Evolutionary conservation across 2,797 vertebrate genomes (phyloP).

Genomic region (Danio choprae): DNA sequence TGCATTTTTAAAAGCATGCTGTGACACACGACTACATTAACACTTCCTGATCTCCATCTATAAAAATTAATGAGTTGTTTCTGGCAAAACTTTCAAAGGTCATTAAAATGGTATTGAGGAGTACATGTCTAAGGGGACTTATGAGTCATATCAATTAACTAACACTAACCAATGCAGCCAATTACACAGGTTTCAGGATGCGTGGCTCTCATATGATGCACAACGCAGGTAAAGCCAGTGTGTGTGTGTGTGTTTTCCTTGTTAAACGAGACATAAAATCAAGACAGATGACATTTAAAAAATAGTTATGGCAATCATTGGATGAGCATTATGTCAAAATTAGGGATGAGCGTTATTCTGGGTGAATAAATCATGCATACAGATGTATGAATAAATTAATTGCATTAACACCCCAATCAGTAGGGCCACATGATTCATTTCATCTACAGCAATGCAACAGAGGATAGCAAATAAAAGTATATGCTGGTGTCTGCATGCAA

Average conservation of each 20-base stretch:
- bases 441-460: constrained; percentile 25
- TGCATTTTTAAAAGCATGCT: constrained; percentile 21
- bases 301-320: constrained; percentile 43
- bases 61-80: constrained; percentile 55
- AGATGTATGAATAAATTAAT: constrained; percentile 50
- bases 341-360: constrained; percentile 32
- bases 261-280: constrained; percentile 46
- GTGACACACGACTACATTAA: constrained; percentile 31
- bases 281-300: constrained; percentile 60
- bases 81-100: constrained; percentile 55
- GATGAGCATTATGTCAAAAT: constrained; percentile 46
- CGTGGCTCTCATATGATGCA: constrained; percentile 24
- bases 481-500: no score
- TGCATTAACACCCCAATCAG: constrained; percentile 27
- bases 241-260: constrained; percentile 14
- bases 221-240: constrained; percentile 4
- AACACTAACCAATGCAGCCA: constrained; percentile 41
- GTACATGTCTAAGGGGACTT: constrained; percentile 51
- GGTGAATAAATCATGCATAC: constrained; percentile 52
- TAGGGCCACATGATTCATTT: constrained; percentile 15
- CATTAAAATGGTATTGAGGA: constrained; percentile 52
- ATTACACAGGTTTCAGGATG: constrained; percentile 37
- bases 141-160: constrained; percentile 59
- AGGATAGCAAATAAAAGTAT: not conserved
- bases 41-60: constrained; percentile 34